Base-by-base conservation (phyloP, 2,888 invertebrate genomes). In the Steinernema carpocapsae region DNA sequence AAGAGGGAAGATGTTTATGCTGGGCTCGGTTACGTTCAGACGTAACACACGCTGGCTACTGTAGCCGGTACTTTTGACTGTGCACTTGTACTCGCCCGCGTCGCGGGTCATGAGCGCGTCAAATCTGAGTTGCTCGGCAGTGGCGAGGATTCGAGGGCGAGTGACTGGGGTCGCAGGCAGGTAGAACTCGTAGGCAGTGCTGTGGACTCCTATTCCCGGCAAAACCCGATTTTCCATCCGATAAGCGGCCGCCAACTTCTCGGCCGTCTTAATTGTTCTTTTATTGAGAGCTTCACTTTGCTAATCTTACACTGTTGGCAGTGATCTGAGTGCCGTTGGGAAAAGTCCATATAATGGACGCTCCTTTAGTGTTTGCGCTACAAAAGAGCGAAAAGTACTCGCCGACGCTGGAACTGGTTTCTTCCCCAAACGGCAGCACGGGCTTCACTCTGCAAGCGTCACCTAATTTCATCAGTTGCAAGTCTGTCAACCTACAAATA, bases 361-460 rank as follows among this genome's bases (percentile, higher is more conserved):
- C 75, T 22, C 43, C 72, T 24, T 72, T 51, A 6, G 64, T 24
- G 24, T 70, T 48, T 14, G 77, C 51, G 26, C 76, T 74, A 56
- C 80, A 80, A 32, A 83, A 80, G 12, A 82, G 42, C 22, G 80
- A 80, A 43, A 80, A 80, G 26, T 79, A 76, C 22, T 76, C 72
- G 24, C 80, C 80, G 12, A 80, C 73, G 26, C 70, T 74, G 14
- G 80, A 77, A 1, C 52, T 64, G 12, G 80, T 64, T 37, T 77
- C 26, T 37, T 51, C 72, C 37, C 80, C 80, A 45, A 80, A 72
- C 29, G 80, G 82, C 56, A 76, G 29, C 32, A 80, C 43, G 12
- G 80, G 77, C 64, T 75, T 46, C 19, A 71, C 19, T 17, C 64
- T 26, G 19, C 64, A 64, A n/a, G 32, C 10, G 2, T 64, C 64